Base-by-base conservation (phyloP, 2,113 vertebrate species). In the Reinhardtius hippoglossoides region DNA sequence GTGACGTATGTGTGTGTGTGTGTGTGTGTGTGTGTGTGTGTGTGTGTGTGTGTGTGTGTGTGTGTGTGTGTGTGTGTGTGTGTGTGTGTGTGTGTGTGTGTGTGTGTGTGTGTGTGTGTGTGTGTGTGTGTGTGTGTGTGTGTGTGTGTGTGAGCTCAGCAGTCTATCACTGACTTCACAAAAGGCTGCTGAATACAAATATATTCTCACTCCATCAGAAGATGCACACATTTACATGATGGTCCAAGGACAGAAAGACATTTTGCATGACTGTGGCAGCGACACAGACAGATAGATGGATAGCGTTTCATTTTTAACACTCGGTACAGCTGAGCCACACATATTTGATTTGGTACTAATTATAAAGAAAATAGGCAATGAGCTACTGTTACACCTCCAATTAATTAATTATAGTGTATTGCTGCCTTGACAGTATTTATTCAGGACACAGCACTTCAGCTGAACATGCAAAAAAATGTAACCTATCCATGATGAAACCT, bases 121-220 rank as follows among this genome's bases (percentile, higher is more conserved):
- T 71, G 20, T 67, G 21, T 35, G 18, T 6, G 16, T 20, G 46
- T 16, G 14, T 7, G 14, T 63, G 37, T n/a, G 70, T 52, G 55
- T 44, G 4, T 69, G 48, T 62, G 44, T 56, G 52, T 76, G 82
- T 77, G 37, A 75, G 67, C 84, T 92, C 84, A 89, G 86, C 84
- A 89, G 78, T 87, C 82, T 42, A 71, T 70, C 62, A 70, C 62
- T 59, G 74, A 79, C 76, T 87, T 75, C n/a, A 77, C 62, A 84
- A 54, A 10, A 68, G 37, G 76, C 81, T 74, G 77, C 71, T 84
- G 90, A 73, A 84, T 76, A 83, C 75, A 80, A 85, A 84, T 67
- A 27, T 62, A 60, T 63, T 82, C 65, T 76, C 67, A n/a, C 67
- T 71, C 71, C 78, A 76, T 71, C 13, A 23, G 14, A n/a, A 77